Evolutionary conservation across 1,140 invertebrate genomes (phyloP).

Genomic region (Propsilocerus akamusi): DNA sequence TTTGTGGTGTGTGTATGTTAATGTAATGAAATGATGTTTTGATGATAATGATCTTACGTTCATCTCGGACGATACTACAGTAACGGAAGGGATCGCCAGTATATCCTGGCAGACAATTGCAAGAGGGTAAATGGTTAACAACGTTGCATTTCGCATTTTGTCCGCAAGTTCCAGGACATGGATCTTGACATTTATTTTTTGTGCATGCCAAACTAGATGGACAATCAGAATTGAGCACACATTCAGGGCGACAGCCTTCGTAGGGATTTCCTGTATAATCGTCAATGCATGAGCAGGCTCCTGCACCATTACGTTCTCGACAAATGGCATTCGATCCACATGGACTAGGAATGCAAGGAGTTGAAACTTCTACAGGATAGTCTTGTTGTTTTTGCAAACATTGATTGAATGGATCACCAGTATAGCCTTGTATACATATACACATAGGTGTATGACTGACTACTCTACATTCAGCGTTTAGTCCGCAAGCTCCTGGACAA

Average conservation of each 20-base stretch:
- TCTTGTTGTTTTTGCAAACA: conserved; percentile 24
- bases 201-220: conserved; percentile 42
- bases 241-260: conserved; percentile 49
- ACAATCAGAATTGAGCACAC: conserved; percentile 51
- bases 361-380: conserved; percentile 25
- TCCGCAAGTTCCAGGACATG: conserved; percentile 53
- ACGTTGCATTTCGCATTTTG: conserved; percentile 51
- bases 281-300: conserved; percentile 48
- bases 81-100: conserved; percentile 52
- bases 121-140: conserved; percentile 54
- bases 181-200: conserved; percentile 48
- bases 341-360: conserved; percentile 53
- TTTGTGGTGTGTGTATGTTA: background rate
- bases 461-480: conserved; percentile 43
- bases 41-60: conserved; percentile 28
- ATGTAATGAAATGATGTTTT: conserved; percentile 5
- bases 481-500: conserved; percentile 48
- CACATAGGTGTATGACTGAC: conserved; percentile 45
- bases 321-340: conserved; percentile 63
- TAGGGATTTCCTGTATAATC: conserved; percentile 58
- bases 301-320: conserved; percentile 56
- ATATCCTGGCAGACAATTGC: conserved; percentile 47
- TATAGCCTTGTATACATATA: conserved; percentile 34
- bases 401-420: conserved; percentile 36
- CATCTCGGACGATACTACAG: conserved; percentile 31